Evolutionary conservation across 2,797 vertebrate species (phyloP).

Genomic region (Sebastes steindachneri): DNA sequence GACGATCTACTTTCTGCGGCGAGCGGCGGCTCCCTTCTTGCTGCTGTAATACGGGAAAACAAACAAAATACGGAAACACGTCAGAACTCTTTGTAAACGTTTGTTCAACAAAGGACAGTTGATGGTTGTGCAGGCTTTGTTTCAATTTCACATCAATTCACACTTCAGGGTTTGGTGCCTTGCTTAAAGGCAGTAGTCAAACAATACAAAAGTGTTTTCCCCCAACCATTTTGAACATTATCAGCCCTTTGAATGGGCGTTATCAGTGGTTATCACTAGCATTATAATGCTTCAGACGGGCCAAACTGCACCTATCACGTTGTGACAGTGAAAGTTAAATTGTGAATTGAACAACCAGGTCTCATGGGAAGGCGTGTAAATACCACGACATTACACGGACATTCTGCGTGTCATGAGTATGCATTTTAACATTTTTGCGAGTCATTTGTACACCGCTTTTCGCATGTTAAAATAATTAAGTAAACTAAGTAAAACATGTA

Average conservation of each 20-base stretch:
- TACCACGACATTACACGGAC: too few relatives aligned
- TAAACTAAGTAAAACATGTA: too few relatives aligned
- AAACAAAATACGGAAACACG: neutral
- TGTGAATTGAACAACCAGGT: neutral
- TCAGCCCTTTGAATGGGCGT: too few relatives aligned
- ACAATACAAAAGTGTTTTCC: neutral
- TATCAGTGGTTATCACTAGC: too few relatives aligned
- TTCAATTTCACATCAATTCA: neutral
- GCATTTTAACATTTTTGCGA: too few relatives aligned
- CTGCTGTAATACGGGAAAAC: slow-evolving; percentile 84
- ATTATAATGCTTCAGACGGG: too few relatives aligned
- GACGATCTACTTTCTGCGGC: slow-evolving; percentile 92
- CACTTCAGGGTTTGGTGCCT: neutral
- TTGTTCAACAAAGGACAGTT: neutral
- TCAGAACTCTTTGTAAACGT: slow-evolving; percentile 24
- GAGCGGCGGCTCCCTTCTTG: slow-evolving; percentile 93
- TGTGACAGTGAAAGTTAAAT: neutral
- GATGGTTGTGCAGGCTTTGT: neutral
- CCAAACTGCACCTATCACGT: too few relatives aligned
- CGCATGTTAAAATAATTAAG: too few relatives aligned
- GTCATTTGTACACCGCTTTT: too few relatives aligned
- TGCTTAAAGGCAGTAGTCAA: neutral
- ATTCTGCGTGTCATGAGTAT: too few relatives aligned
- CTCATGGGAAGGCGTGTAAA: too few relatives aligned
- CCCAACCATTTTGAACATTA: too few relatives aligned